A percentile compares a stretch with the other conserved stretches of the same genome.
phyloP scores from a whole-genome alignment of 2,113 vertebrate species.

The Mohoua ochrocephala region DNA sequence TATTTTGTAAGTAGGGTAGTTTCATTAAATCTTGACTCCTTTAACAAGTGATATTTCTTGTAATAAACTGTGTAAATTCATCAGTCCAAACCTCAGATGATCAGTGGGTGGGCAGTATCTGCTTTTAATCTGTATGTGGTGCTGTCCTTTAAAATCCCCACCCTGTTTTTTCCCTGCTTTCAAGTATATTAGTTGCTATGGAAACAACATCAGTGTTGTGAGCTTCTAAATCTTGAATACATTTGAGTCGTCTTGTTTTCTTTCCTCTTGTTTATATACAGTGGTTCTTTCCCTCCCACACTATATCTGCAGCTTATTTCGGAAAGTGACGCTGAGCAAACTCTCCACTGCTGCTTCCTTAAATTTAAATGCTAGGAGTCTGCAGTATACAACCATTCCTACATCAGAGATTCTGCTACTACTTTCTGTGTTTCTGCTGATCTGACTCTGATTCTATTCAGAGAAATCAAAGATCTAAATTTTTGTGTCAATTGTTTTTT shows the following conservation, averaged over 20 bases:
- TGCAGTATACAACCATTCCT: neutral
- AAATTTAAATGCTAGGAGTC: neutral
- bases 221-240: neutral
- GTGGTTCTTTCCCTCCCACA: constrained; percentile 9
- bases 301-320: neutral
- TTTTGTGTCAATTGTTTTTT: neutral
- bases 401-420: neutral
- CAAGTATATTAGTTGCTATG: constrained; percentile 41
- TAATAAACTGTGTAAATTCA: neutral
- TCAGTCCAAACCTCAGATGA: neutral
- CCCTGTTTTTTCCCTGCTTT: neutral
- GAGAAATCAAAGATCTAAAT: neutral
- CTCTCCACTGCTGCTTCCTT: neutral
- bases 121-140: neutral
- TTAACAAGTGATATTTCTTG: neutral
- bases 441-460: neutral
- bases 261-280: neutral
- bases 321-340: neutral
- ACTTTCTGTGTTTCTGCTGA: neutral
- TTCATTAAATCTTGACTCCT: neutral
- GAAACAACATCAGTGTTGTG: constrained; percentile 21
- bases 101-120: neutral
- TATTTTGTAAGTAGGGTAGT: neutral
- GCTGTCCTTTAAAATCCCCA: constrained; percentile 1
- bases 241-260: neutral